phyloP scores from a whole-genome alignment of 2,113 vertebrate genomes.

The Aleadryas rufinucha region DNA sequence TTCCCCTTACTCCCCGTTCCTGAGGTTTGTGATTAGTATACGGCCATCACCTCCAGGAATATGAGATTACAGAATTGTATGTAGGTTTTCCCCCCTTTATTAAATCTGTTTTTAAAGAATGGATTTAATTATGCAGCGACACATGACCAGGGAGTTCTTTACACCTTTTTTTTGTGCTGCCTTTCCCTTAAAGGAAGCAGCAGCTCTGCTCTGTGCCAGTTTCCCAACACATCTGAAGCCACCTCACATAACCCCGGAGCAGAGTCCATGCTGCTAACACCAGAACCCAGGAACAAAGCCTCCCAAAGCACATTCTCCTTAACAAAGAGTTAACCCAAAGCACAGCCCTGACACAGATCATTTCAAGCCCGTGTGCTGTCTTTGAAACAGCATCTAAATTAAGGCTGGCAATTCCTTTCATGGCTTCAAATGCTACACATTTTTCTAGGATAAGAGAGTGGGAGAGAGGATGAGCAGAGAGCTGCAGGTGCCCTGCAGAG shows the following conservation, averaged over 20 bases:
- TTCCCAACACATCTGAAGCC: not conserved
- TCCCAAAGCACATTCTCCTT: not conserved
- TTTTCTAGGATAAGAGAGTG: not conserved
- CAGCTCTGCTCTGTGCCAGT: not conserved
- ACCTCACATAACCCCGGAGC: not conserved
- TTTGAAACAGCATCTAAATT: constrained; percentile 46
- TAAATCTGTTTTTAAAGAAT: not conserved
- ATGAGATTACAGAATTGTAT: fast-evolving
- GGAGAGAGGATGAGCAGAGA: not conserved
- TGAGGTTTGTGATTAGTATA: not conserved
- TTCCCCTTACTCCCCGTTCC: not conserved
- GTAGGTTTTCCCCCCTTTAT: not conserved
- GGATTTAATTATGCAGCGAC: not conserved
- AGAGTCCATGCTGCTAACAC: not conserved
- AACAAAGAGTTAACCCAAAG: constrained; percentile 37
- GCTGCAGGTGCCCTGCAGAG: constrained; percentile 13
- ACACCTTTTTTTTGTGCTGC: not conserved
- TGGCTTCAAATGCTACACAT: constrained; percentile 10
- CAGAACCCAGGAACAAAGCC: not conserved
- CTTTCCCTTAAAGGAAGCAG: not conserved
- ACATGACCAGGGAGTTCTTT: not conserved
- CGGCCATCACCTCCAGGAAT: not conserved
- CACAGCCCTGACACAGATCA: not conserved
- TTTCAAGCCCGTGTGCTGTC: not conserved
- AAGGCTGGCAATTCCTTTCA: constrained; percentile 8